phyloP scores from a whole-genome alignment of 2,113 vertebrate species.

The Syngnathus floridae region DNA sequence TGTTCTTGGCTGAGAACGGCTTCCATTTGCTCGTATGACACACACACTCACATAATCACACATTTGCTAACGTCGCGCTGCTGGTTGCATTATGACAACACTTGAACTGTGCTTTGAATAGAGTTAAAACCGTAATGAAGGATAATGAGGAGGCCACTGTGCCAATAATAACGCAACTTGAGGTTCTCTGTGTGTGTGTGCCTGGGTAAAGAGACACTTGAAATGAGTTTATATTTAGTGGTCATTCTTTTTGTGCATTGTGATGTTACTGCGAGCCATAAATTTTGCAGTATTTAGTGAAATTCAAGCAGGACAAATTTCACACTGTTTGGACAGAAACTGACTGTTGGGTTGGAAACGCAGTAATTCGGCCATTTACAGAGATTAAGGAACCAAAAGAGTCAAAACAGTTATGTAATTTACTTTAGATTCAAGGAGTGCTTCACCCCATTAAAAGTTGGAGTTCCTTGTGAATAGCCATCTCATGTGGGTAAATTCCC shows the following conservation, averaged over 20 bases:
- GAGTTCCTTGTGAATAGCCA: not conserved
- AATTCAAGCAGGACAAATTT: not conserved
- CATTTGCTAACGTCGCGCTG: conserved; percentile 15
- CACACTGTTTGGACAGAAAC: not conserved
- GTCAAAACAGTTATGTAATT: not conserved
- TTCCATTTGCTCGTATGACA: conserved; percentile 40
- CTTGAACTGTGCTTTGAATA: conserved; percentile 47
- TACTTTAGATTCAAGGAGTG: not conserved
- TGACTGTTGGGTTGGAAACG: not conserved
- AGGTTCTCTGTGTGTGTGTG: conserved; percentile 5
- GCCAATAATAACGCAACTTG: conserved; percentile 60
- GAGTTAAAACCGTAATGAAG: conserved; percentile 63
- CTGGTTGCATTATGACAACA: conserved; percentile 44
- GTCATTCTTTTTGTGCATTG: not conserved
- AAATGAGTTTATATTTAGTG: not conserved
- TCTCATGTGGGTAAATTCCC: not conserved
- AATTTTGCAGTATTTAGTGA: not conserved
- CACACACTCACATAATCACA: conserved; percentile 13
- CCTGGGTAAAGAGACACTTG: not conserved
- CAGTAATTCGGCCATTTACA: not conserved
- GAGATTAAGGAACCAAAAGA: not conserved
- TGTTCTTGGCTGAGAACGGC: conserved; percentile 58
- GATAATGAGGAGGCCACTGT: conserved; percentile 55
- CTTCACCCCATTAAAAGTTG: not conserved
- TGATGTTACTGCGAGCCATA: not conserved